Conservation (phyloP, 1,140 invertebrate species). For the Notospermus geniculatus region DNA sequence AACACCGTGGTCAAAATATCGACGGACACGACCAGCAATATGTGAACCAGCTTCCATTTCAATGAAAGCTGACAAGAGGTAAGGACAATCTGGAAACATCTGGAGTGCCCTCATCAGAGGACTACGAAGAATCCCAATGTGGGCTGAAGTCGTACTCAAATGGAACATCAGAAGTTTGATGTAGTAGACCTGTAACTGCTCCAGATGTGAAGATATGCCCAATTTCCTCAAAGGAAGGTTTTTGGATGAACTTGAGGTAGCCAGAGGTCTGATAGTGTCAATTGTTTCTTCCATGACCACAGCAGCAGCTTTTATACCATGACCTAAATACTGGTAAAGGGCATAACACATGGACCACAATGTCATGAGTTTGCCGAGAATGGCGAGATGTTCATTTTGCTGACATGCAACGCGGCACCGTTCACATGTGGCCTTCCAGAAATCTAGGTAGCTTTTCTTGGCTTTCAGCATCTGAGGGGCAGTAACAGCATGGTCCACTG, state of each 20-base stretch:
- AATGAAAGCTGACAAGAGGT: conserved; percentile 34
- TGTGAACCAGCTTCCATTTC: conserved; percentile 33
- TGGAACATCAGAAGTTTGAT: conserved; percentile 32
- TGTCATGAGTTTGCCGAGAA: conserved; percentile 31
- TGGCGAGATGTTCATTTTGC: conserved; percentile 21
- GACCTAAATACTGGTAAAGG: conserved; percentile 46
- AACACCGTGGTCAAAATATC: conserved; percentile 28
- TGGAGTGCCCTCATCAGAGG: conserved; percentile 29
- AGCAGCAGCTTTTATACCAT: conserved; percentile 32
- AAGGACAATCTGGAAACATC: conserved; percentile 34
- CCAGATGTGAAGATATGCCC: background rate
- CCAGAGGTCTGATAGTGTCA: background rate
- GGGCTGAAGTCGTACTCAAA: conserved; percentile 24
- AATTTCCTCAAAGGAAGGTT: background rate
- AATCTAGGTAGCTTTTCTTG: conserved; percentile 12
- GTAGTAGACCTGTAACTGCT: conserved; percentile 20
- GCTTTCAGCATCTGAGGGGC: conserved; percentile 8
- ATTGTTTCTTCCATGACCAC: conserved; percentile 26
- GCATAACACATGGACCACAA: conserved; percentile 37
- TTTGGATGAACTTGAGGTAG: background rate
- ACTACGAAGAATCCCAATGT: conserved; percentile 28
- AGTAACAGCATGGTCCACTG: background rate
- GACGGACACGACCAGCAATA: conserved; percentile 35
- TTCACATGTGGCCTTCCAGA: conserved; percentile 13
- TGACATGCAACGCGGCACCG: conserved; percentile 25